phyloP scores from a whole-genome alignment of 2,113 vertebrate species.

The Burhinus bistriatus region DNA sequence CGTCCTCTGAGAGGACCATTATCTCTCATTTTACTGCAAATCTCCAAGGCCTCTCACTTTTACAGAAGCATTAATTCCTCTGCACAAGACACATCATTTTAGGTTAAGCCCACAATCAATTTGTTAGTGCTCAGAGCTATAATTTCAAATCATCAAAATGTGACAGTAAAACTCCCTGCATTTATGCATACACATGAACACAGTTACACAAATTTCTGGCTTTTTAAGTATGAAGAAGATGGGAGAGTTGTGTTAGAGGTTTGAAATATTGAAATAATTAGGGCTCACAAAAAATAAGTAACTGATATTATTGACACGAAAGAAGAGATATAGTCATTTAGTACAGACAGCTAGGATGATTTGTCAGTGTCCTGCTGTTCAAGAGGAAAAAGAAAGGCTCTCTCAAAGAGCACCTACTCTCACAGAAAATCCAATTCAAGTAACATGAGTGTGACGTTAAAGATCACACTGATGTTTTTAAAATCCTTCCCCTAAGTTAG shows the following conservation, averaged over 20 bases:
- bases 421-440: not conserved
- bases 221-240: not conserved
- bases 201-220: not conserved
- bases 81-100: not conserved
- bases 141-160: not conserved
- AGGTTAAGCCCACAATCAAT: not conserved
- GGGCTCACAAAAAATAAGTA: not conserved
- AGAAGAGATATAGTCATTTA: not conserved
- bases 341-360: not conserved
- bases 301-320: not conserved
- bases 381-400: not conserved
- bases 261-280: not conserved
- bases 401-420: not conserved
- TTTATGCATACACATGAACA: not conserved
- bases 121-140: not conserved
- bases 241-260: not conserved
- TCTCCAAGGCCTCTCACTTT: not conserved
- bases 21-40: not conserved
- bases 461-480: not conserved
- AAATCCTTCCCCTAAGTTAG: not conserved
- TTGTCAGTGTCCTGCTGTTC: not conserved
- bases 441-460: accelerated
- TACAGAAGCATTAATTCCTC: not conserved
- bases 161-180: not conserved
- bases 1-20: not conserved